These are phyloP conservation scores for Lasioglossum pauxillum DNA, from an alignment of 2,888 invertebrate species.

Conservation along the genomic window DNA sequence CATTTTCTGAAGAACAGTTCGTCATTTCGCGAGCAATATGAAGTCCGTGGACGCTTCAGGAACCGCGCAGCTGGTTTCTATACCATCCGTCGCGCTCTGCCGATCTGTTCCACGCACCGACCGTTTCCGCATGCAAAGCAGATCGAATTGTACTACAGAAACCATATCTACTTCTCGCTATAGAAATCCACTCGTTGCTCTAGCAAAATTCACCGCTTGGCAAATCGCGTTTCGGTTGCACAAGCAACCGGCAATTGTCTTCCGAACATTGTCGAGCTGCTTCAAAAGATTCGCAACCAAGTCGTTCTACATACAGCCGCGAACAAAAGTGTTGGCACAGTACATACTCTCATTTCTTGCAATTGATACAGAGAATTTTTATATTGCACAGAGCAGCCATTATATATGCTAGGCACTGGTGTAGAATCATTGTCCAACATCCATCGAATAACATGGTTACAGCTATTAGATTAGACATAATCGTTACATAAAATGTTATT, in stretches of 20 bases:
- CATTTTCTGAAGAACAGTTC: neutral
- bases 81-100: neutral
- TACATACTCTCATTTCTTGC: neutral
- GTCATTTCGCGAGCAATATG: neutral
- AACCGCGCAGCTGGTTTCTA: neutral
- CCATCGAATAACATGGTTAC: neutral
- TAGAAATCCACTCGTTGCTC: neutral
- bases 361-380: neutral
- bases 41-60: neutral
- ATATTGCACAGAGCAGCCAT: neutral
- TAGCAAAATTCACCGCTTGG: neutral
- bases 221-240: constrained; percentile 6
- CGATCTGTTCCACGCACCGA: neutral
- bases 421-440: neutral
- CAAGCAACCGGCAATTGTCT: neutral
- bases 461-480: neutral
- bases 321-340: neutral
- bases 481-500: too few species aligned
- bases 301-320: neutral
- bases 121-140: neutral
- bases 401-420: neutral
- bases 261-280: neutral
- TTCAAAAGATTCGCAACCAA: neutral
- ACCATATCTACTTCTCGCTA: neutral
- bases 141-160: neutral